Evolutionary conservation across 2,888 invertebrate genomes (phyloP).

Genomic region (Trachelus tabidus): DNA sequence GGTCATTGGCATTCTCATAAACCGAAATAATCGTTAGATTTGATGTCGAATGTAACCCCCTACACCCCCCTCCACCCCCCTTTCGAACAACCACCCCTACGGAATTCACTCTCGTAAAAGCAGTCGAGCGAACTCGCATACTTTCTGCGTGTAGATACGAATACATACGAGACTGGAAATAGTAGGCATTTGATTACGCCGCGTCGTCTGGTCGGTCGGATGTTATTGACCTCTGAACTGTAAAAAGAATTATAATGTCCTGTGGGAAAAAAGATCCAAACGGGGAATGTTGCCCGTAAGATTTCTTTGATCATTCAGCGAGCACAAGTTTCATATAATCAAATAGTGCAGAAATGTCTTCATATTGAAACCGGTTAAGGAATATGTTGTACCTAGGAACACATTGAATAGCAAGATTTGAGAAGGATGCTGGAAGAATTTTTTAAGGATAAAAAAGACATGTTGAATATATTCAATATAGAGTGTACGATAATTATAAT

Average conservation of each 20-base stretch:
- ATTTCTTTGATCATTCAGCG: not conserved
- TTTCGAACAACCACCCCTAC: not conserved
- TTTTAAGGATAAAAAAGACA: not conserved
- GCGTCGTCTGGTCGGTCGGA: not conserved
- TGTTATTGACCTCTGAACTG: not conserved
- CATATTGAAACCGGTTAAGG: too few species aligned
- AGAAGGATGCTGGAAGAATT: not conserved
- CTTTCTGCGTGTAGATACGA: not conserved
- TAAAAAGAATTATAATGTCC: not conserved
- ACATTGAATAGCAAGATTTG: not conserved
- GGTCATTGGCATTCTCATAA: not conserved
- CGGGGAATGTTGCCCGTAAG: not conserved
- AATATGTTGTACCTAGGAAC: not conserved
- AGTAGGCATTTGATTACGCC: not conserved
- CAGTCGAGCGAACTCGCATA: not conserved
- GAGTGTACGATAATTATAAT: too few species aligned
- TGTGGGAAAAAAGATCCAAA: not conserved
- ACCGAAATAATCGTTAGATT: not conserved
- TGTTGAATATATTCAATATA: too few species aligned
- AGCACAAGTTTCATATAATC: not conserved
- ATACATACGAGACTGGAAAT: not conserved
- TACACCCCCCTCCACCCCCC: accelerated
- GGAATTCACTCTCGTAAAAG: not conserved
- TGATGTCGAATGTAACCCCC: not conserved
- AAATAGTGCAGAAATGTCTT: not conserved